A percentile compares a stretch with the other conserved stretches of the same genome.
Evolutionary conservation across 2,797 vertebrate species (phyloP).

Genomic region (Cygnus olor): DNA sequence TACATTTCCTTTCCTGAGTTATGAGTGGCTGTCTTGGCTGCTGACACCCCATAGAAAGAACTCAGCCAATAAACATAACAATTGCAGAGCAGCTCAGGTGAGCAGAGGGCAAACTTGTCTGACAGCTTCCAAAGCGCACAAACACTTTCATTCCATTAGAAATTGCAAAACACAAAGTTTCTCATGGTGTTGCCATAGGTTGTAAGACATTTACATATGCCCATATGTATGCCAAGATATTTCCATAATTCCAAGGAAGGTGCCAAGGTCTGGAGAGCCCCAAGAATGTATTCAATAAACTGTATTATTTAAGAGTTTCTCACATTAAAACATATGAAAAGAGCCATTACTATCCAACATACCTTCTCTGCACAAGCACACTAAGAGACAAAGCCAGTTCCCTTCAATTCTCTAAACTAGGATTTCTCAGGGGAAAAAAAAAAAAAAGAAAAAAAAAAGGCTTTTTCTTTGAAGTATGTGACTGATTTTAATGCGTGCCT

Average conservation of each 20-base stretch:
- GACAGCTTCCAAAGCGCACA: neutral
- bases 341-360: rapidly evolving
- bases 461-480: rapidly evolving
- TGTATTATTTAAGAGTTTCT: neutral
- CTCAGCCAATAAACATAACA: neutral
- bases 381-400: neutral
- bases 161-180: neutral
- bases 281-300: neutral
- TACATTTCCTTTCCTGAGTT: neutral
- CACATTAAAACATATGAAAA: neutral
- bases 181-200: neutral
- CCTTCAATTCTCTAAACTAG: neutral
- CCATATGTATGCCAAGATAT: neutral
- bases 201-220: neutral
- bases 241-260: neutral
- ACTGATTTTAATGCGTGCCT: neutral
- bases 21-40: neutral
- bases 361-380: neutral
- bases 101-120: neutral
- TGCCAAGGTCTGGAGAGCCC: neutral
- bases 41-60: neutral
- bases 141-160: neutral
- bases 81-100: neutral
- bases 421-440: neutral
- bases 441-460: neutral